A percentile compares a stretch with the other conserved stretches of the same genome.
These are phyloP conservation scores for Lampropteryx suffumata DNA, from an alignment of 2,888 invertebrate species.

Conservation along the genomic window DNA sequence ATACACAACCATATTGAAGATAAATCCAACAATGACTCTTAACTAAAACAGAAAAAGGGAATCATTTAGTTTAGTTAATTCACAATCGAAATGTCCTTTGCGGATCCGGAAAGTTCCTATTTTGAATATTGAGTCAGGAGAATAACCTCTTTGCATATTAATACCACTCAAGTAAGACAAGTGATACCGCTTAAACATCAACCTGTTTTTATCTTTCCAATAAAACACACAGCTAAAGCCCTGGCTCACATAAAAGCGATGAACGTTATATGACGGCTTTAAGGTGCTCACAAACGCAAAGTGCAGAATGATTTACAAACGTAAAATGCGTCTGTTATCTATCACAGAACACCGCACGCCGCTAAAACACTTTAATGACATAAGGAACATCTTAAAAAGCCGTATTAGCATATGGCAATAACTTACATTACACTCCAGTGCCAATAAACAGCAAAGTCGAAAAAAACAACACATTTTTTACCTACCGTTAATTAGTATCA, in stretches of 20 bases:
- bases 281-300: no score
- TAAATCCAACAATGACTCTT: no score
- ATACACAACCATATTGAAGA: no score
- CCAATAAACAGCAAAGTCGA: conserved; percentile 15
- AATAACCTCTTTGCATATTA: conserved; percentile 7
- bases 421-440: conserved; percentile 1
- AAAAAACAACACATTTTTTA: conserved; percentile 13
- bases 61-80: no score
- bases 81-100: no score
- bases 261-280: not conserved
- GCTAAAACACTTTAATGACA: no score
- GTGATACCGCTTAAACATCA: conserved; percentile 10
- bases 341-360: not conserved
- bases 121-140: not conserved
- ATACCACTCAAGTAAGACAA: not conserved
- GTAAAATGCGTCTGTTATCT: no score
- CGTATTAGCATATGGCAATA: no score
- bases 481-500: conserved; percentile 22
- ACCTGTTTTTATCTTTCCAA: conserved; percentile 13
- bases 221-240: conserved; percentile 11
- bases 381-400: not conserved
- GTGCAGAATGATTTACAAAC: no score
- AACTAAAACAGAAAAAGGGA: no score
- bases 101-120: not conserved
- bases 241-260: not conserved